phyloP scores from a whole-genome alignment of 2,888 invertebrate genomes.

The Mamestra brassicae region DNA sequence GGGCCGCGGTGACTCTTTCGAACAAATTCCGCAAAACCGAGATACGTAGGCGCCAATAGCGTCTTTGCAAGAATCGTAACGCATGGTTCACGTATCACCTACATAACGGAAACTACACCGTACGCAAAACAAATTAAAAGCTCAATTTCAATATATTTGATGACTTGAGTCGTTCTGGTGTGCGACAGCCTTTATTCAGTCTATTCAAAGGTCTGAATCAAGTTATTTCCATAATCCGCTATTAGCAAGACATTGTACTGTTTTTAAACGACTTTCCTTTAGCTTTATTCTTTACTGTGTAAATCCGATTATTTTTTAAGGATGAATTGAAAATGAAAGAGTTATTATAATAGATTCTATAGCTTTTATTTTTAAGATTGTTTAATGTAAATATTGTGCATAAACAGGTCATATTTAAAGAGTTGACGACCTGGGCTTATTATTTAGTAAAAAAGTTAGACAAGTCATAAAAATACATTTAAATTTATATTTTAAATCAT shows the following conservation, averaged over 20 bases:
- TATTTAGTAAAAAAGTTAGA: too few species aligned
- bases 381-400: conserved; percentile 30
- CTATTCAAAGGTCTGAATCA: conserved; percentile 24
- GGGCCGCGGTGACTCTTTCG: too few species aligned
- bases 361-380: conserved; percentile 16
- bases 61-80: too few species aligned
- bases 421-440: conserved; percentile 49
- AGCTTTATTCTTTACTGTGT: conserved; percentile 19
- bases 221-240: conserved; percentile 46
- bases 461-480: too few species aligned
- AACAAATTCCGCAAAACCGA: too few species aligned
- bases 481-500: too few species aligned
- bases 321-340: conserved; percentile 17
- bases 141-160: neutral
- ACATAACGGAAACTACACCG: too few species aligned
- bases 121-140: neutral
- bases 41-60: too few species aligned
- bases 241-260: conserved; percentile 43
- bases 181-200: neutral
- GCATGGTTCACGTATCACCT: too few species aligned
- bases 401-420: conserved; percentile 55
- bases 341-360: neutral
- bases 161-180: too few species aligned
- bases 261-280: conserved; percentile 36
- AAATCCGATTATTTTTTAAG: conserved; percentile 26